phyloP scores from a whole-genome alignment of 2,797 vertebrate species.

The Chiroxiphia lanceolata region DNA sequence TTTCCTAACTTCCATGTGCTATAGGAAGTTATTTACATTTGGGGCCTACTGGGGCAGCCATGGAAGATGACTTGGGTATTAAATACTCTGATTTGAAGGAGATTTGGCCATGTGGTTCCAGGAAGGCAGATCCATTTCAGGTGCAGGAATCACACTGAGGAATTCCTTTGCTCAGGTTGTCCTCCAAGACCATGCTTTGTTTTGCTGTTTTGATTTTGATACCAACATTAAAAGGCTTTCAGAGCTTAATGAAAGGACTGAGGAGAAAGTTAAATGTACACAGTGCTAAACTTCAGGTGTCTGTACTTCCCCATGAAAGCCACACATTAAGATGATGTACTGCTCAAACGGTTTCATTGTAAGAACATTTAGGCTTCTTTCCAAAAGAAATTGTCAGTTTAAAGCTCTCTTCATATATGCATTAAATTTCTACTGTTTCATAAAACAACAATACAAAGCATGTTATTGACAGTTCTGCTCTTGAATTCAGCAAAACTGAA shows the following conservation, averaged over 20 bases:
- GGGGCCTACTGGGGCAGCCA: neutral
- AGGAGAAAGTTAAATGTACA: neutral
- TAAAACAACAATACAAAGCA: neutral
- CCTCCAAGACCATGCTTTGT: neutral
- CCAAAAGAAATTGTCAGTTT: neutral
- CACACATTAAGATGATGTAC: rapidly evolving
- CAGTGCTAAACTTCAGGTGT: neutral
- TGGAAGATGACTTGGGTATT: neutral
- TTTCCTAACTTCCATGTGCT: neutral
- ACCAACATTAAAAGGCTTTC: neutral
- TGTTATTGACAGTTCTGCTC: neutral
- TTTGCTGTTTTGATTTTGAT: neutral
- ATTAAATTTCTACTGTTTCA: neutral
- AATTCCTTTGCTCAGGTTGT: neutral
- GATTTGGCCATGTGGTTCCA: neutral
- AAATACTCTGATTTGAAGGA: neutral
- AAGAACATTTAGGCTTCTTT: neutral
- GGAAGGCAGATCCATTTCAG: neutral
- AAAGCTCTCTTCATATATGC: neutral
- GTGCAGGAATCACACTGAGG: neutral
- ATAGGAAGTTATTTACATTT: neutral
- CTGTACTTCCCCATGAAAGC: neutral
- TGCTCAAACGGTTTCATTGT: neutral
- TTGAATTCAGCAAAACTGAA: neutral
- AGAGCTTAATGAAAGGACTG: neutral